These are phyloP conservation scores for Dissostichus mawsoni DNA, from an alignment of 2,113 vertebrate species.

Conservation along the genomic window DNA sequence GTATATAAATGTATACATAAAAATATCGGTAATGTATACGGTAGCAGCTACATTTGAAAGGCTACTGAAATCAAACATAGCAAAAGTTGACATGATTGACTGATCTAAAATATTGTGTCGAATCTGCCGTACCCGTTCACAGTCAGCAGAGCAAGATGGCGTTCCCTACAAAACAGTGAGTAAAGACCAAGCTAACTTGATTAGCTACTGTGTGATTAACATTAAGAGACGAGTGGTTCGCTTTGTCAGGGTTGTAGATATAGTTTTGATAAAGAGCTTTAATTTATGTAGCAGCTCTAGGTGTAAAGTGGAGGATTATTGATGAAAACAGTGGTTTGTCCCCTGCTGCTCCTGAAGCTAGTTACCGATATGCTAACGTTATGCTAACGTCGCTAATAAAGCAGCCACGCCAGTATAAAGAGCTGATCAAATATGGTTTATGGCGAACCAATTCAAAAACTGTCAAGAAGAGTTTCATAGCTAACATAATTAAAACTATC, in stretches of 20 bases:
- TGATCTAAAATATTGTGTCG: conserved; percentile 39
- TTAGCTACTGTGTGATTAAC: not conserved
- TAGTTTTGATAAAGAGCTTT: not conserved
- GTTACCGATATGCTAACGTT: not conserved
- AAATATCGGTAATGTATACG: not conserved
- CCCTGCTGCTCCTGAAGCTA: conserved; percentile 2
- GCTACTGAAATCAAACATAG: too few species aligned
- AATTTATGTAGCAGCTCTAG: not conserved
- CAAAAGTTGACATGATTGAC: too few species aligned
- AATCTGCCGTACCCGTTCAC: conserved; percentile 58
- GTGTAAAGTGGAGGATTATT: not conserved
- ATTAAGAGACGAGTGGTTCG: not conserved
- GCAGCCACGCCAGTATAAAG: not conserved
- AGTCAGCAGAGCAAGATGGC: conserved; percentile 71
- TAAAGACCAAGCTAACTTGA: conserved; percentile 39
- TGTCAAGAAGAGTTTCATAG: too few species aligned
- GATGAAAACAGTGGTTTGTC: not conserved
- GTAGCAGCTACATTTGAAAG: too few species aligned
- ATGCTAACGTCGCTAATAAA: not conserved
- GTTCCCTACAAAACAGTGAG: conserved; percentile 78
- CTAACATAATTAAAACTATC: too few species aligned
- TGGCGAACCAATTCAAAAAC: too few species aligned
- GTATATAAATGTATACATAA: too few species aligned
- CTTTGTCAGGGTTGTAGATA: not conserved
- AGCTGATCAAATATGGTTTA: not conserved